A percentile compares a stretch with the other conserved stretches of the same genome.
Evolutionary conservation across 2,888 invertebrate genomes (phyloP).

Genomic region (Dastarcus helophoroides): DNA sequence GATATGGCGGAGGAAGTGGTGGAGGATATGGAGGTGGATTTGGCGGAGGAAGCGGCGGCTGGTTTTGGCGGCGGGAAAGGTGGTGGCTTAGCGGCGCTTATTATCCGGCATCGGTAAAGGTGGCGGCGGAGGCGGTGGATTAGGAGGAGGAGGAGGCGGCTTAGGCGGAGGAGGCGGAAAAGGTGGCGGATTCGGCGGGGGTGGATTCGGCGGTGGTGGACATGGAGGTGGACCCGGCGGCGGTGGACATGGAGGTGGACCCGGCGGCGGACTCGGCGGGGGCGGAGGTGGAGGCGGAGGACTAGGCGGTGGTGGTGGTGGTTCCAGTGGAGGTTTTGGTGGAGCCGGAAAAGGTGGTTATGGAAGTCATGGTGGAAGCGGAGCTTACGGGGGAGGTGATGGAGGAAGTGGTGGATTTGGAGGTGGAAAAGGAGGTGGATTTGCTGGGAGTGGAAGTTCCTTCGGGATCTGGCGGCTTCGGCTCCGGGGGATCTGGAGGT

Average conservation of each 20-base stretch:
- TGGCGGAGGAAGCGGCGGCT: slow-evolving; percentile 16
- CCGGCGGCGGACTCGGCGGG: slow-evolving; percentile 35
- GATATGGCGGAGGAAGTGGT: slow-evolving; percentile 11
- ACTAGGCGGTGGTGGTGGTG: slow-evolving; percentile 34
- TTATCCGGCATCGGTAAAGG: too few species aligned
- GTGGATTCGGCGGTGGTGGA: slow-evolving; percentile 12
- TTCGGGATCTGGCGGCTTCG: slow-evolving; percentile 28
- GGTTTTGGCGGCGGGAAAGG: slow-evolving; percentile 38
- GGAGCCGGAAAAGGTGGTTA: slow-evolving; percentile 40
- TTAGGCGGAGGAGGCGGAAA: too few species aligned
- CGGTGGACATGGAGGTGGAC: slow-evolving; percentile 9
- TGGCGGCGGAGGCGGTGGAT: too few species aligned
- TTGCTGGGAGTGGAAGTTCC: slow-evolving; percentile 26
- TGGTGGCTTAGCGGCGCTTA: slow-evolving; percentile 7
- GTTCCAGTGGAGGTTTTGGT: slow-evolving; percentile 19
- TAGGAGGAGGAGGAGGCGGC: too few species aligned
- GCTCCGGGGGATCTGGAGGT: slow-evolving; percentile 38
- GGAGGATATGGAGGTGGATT: slow-evolving; percentile 10
- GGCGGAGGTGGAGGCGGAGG: slow-evolving; percentile 27
- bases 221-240: slow-evolving; percentile 10
- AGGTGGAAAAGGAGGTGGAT: slow-evolving; percentile 26
- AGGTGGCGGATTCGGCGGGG: too few species aligned
- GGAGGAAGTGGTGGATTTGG: slow-evolving; percentile 14
- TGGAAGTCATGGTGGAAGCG: slow-evolving; percentile 17
- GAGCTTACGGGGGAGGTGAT: too few species aligned